A percentile compares a stretch with the other conserved stretches of the same genome.
phyloP scores from a whole-genome alignment of 2,797 vertebrate genomes.

The Lutjanus campechanus region DNA sequence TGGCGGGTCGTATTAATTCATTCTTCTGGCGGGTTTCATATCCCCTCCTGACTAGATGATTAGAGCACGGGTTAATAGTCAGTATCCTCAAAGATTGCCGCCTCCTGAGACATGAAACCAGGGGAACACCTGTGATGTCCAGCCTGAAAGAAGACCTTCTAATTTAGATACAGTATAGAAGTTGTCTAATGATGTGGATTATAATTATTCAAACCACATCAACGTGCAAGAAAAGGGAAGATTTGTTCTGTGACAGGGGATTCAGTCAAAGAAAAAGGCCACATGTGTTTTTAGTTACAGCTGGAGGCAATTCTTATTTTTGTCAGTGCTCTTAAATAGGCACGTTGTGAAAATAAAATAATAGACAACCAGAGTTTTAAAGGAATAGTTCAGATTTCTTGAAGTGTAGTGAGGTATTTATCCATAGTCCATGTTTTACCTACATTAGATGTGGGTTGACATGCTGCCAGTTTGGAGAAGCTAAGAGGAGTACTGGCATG shows the following conservation, averaged over 20 bases:
- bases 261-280: constrained; percentile 29
- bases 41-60: constrained; percentile 81
- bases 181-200: constrained; percentile 79
- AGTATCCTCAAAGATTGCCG: constrained; percentile 82
- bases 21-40: constrained; percentile 76
- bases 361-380: neutral
- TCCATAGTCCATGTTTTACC: too few species aligned
- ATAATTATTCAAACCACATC: constrained; percentile 77
- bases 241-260: constrained; percentile 63
- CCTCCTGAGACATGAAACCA: constrained; percentile 80
- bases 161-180: constrained; percentile 76
- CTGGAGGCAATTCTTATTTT: constrained; percentile 29
- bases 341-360: constrained; percentile 22
- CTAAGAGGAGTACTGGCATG: too few species aligned
- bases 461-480: too few species aligned
- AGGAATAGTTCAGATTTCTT: too few species aligned
- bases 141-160: constrained; percentile 74
- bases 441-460: too few species aligned
- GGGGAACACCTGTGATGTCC: constrained; percentile 85
- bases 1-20: constrained; percentile 80
- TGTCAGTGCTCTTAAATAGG: constrained; percentile 15
- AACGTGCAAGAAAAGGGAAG: constrained; percentile 42
- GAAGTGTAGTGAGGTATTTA: too few species aligned
- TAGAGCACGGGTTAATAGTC: constrained; percentile 84
- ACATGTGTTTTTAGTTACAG: constrained; percentile 45